Evolutionary conservation across 2,888 invertebrate genomes (phyloP).

Genomic region (Catotricha subobsoleta): DNA sequence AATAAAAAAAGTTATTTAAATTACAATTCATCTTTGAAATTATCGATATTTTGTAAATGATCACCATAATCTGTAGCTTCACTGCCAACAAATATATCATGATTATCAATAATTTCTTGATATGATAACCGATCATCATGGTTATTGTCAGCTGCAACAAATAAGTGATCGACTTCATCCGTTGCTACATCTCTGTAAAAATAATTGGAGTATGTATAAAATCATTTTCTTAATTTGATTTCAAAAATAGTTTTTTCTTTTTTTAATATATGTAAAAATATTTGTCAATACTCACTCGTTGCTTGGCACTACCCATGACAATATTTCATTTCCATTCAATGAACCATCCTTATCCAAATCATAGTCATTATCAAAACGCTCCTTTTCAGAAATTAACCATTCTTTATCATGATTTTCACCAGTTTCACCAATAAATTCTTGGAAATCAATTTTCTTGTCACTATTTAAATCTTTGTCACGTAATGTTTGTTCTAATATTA

Average conservation of each 20-base stretch:
- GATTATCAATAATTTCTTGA: constrained; percentile 64
- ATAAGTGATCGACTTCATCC: constrained; percentile 81
- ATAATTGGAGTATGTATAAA: constrained; percentile 2
- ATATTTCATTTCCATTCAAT: constrained; percentile 60
- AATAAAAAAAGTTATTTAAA: too few relatives aligned
- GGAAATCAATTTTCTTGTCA: constrained; percentile 71
- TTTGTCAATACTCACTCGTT: constrained; percentile 58
- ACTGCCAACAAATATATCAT: constrained; percentile 81
- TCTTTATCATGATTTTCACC: constrained; percentile 51
- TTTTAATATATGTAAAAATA: neutral
- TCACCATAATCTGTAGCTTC: constrained; percentile 81
- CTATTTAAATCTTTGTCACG: constrained; percentile 68
- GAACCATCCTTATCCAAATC: constrained; percentile 72
- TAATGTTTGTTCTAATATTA: constrained; percentile 63
- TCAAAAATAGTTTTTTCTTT: neutral
- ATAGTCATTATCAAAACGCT: constrained; percentile 69
- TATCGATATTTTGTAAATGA: constrained; percentile 63
- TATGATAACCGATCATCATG: constrained; percentile 61
- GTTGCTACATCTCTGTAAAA: constrained; percentile 57
- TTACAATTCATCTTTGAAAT: constrained; percentile 68
- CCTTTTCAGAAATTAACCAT: constrained; percentile 52
- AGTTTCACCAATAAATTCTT: constrained; percentile 29
- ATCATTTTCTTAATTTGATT: too few relatives aligned
- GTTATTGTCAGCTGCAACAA: constrained; percentile 71
- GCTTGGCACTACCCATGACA: constrained; percentile 79